Percentiles rank a stretch among this genome's conserved stretches.
These are phyloP conservation scores for Distichodus sexfasciatus DNA, from an alignment of 2,797 vertebrate genomes.

Conservation along the genomic window DNA sequence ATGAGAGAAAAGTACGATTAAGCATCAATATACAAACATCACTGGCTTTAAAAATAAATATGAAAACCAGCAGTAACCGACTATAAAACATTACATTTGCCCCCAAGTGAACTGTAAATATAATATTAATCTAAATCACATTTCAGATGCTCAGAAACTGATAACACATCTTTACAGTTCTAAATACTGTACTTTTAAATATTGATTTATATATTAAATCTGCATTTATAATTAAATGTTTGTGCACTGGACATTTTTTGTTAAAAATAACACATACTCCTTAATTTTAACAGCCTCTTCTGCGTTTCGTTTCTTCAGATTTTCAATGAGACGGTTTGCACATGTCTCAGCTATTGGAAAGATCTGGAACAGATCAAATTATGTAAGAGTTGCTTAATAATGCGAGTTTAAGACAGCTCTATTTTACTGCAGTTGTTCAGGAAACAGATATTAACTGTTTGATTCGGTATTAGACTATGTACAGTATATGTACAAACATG, in stretches of 20 bases:
- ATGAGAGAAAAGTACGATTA: neutral
- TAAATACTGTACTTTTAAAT: too few relatives aligned
- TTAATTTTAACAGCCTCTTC: slow-evolving; percentile 67
- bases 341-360: slow-evolving; percentile 77
- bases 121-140: neutral
- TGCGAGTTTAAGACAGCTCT: neutral
- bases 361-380: slow-evolving; percentile 71
- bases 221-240: neutral
- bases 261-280: slow-evolving; percentile 68
- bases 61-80: neutral
- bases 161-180: neutral
- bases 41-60: neutral
- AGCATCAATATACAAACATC: slow-evolving; percentile 60
- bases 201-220: neutral
- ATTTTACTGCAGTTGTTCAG: neutral
- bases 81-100: too few relatives aligned
- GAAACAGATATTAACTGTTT: too few relatives aligned
- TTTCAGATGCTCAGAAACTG: neutral
- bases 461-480: too few relatives aligned
- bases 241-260: neutral
- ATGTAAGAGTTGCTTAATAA: too few relatives aligned
- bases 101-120: too few relatives aligned
- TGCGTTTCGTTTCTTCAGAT: slow-evolving; percentile 64
- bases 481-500: too few relatives aligned
- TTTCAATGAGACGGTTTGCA: slow-evolving; percentile 72